Evolutionary conservation across 1,140 invertebrate species (phyloP), one percentile per base, ranked within the genome.

Genomic region (Planococcus citri): DNA sequence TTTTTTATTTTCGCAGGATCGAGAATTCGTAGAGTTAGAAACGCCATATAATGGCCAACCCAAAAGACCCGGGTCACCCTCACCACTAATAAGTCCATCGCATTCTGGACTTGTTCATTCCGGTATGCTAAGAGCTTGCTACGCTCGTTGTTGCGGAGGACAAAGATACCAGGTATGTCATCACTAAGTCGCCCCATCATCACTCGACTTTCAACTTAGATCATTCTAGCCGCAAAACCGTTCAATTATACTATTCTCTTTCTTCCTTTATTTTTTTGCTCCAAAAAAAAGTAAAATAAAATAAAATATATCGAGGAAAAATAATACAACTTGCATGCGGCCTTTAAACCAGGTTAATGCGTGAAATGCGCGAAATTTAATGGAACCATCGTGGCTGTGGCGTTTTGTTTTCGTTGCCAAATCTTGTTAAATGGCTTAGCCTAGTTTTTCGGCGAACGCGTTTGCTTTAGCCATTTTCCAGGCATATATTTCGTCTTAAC

Each of bases 21-120:
- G 94, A 70, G 93, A 97, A 80, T 97, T 97, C 81, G 90, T 96
- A 71, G 94, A 97, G 80, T 86, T 96, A 84, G 95, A 97, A 76
- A 89, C 92, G 77, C 91, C 93, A 12, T 95, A 85, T 81, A 97
- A 96, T 78, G 93, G 92, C 3, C 85, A 92, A 79, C 84, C 91
- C 75, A 96, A 94, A 80, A 84, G 93, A 76, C 92, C 92, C 1
- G 91, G 86, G 27, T 91, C 89, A 22, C 89, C 89, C 33, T 91
- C 89, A 27, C 90, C 90, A 1, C 82, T 93, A 74, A 89, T 91
- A 33, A 92, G 91, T 74, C 91, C 92, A 29, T 89, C 90, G 73
- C 90, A 94, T 83, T 90, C 89, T 73, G 86, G 87, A 69, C 85
- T 86, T 73, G 88, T 86, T 71, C 82, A 85, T 69, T 85, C 87